Base-by-base conservation (phyloP, 2,797 vertebrate species). In the Chromis chromis region DNA sequence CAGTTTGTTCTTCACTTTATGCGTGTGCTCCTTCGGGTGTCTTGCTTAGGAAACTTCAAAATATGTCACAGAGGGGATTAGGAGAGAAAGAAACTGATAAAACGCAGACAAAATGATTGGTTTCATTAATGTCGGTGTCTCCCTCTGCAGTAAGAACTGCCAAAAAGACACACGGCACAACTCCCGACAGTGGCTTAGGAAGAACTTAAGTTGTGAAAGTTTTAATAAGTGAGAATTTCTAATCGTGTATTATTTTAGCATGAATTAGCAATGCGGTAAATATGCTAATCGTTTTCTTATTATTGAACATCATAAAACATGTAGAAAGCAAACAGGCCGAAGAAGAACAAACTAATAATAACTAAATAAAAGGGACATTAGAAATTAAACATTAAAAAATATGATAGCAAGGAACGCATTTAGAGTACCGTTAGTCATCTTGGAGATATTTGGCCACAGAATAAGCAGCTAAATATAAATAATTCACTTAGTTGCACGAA, bases 171-270 rank as follows among this genome's bases (percentile, higher is more conserved):
- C 31, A 31, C 7, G 6, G 8, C 31, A 1, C 53, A 61, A 39
- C 22, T 36, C 33, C 10, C 33, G 2, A 4, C 13, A 36, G 5
- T 57, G 36, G 28, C 10, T 25, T 2, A 33, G n/a, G 46, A 62
- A 44, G 21, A 69, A 49, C 8, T 3, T 49, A 49, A 59, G 52
- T 48, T 49, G 50, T 82, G 56, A 63, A 58, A 76, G 66, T 54
- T 49, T 63, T 7, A 55, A 36, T 40, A 74, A 70, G 52, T 48
- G 48, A 60, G 42, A 70, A 19, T 31, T 60, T 39, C 24, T 44
- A 56, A 48, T 19, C 8, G 19, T 48, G n/a, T 19, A 33, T 40
- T 24, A 53, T 53, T 36, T 36, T 7, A 36, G 33, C 10, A 36
- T 10, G 33, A 36, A 36, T 36, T 36, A 36, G 33, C 33, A 36